phyloP scores from a whole-genome alignment of 2,888 invertebrate genomes.

The Hedya salicella region DNA sequence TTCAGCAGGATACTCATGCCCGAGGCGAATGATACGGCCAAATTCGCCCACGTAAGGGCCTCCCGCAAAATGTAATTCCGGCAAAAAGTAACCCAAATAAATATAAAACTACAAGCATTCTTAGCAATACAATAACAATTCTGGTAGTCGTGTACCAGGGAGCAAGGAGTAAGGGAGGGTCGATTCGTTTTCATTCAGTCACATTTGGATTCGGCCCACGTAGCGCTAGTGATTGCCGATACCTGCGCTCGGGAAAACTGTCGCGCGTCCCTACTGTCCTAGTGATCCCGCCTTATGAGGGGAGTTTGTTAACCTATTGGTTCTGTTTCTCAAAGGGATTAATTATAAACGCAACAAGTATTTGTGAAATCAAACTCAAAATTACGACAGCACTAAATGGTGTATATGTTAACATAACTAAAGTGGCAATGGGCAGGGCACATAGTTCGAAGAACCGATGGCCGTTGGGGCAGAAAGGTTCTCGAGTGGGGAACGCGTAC shows the following conservation, averaged over 20 bases:
- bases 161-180: slow-evolving; percentile 38
- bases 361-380: too few species aligned
- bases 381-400: too few species aligned
- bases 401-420: too few species aligned
- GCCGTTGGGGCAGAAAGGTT: too few species aligned
- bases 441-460: too few species aligned
- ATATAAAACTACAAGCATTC: slow-evolving; percentile 29
- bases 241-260: slow-evolving; percentile 46
- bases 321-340: neutral
- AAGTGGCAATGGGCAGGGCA: too few species aligned
- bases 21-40: slow-evolving; percentile 11
- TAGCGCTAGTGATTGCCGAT: slow-evolving; percentile 49
- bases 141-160: slow-evolving; percentile 37
- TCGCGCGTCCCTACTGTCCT: slow-evolving; percentile 32
- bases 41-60: slow-evolving; percentile 24
- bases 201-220: slow-evolving; percentile 52
- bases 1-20: slow-evolving; percentile 28
- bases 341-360: too few species aligned
- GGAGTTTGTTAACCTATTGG: slow-evolving; percentile 26
- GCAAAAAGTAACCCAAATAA: slow-evolving; percentile 28
- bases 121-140: slow-evolving; percentile 40
- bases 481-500: too few species aligned
- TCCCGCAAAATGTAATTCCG: slow-evolving; percentile 29
- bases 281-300: slow-evolving; percentile 24
- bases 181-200: slow-evolving; percentile 44